These are phyloP conservation scores for Salvelinus namaycush DNA, from an alignment of 2,113 vertebrate species.

Conservation along the genomic window DNA sequence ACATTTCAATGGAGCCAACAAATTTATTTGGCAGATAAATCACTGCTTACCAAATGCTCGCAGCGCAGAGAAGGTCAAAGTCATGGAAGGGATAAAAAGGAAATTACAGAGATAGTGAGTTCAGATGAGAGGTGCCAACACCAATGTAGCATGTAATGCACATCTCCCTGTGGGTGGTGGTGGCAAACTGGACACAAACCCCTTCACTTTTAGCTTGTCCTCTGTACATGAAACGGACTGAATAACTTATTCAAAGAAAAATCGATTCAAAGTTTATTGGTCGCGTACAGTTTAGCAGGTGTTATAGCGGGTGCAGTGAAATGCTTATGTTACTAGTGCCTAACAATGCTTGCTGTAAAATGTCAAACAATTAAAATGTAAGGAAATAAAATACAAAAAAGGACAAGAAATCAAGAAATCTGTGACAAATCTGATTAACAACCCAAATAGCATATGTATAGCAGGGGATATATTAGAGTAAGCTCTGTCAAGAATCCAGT, in stretches of 20 bases:
- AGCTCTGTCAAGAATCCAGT: no score
- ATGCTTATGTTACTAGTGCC: no score
- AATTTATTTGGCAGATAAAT: conserved; percentile 76
- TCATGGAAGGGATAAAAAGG: conserved; percentile 59
- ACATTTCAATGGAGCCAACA: conserved; percentile 72
- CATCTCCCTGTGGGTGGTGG: conserved; percentile 4
- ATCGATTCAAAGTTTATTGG: background rate
- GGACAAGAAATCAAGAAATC: no score
- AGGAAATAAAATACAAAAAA: no score
- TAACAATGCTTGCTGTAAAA: no score
- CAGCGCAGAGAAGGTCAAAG: conserved; percentile 67
- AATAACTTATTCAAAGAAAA: background rate
- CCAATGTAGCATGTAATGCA: conserved; percentile 21
- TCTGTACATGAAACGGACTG: background rate
- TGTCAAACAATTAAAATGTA: no score
- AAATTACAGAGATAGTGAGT: conserved; percentile 51
- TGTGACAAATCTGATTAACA: no score
- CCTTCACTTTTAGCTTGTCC: background rate
- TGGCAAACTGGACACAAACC: background rate
- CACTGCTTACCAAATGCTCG: conserved; percentile 65
- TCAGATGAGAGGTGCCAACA: conserved; percentile 33
- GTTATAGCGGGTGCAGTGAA: no score
- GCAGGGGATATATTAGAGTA: no score
- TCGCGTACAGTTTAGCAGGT: no score
- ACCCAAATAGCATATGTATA: no score